Evolutionary conservation across 35 echinoderm and acorn worm species (phyloP), one percentile per base, ranked within the genome.

Genomic region (Ophiothrix spiculata): DNA sequence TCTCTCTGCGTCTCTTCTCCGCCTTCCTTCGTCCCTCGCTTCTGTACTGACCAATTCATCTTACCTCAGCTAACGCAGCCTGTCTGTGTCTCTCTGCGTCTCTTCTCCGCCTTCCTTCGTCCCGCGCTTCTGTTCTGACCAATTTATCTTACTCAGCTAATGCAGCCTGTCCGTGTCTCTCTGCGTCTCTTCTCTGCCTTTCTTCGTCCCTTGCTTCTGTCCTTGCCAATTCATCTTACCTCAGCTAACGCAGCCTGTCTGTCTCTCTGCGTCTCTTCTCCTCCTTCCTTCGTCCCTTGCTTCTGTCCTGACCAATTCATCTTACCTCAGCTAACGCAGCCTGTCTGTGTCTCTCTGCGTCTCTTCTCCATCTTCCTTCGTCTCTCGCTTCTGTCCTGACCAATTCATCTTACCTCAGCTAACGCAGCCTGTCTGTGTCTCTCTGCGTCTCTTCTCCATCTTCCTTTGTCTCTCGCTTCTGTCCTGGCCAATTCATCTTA

Each of bases 91-190:
- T 75, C 64, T 75, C 64, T 82, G 64, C 39, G 40, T 56, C 46
- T 73, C 79, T 89, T 37, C 31, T 42, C 28, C 25, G 40, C 33
- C 33, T 82, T 0, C 64, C 64, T 16, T 37, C 64, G 38, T 75
- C 37, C 21, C 84, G 56, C 45, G 88, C 91, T 35, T 49, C 56
- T 15, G 83, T 80, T 45, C 85, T 83, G 0, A 40, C 81, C 2
- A 93, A 81, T 32, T 93, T 86, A 37, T 38, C 86, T 33, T n/a
- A n/a, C 79, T 80, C 12, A 88, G 37, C 56, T 86, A 45, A 16
- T 69, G n/a, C 23, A 86, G 80, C 39, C 81, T 83, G 54, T 75
- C 38, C 75, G 40, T 83, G 41, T 83, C 87, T 75, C 64, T 75
- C 64, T 82, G 64, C 39, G 40, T 56, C 46, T 73, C 79, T 89